Evolutionary conservation across 37 sponge, comb jelly and placozoan species (phyloP), one percentile per base, ranked within the genome.

Genomic region (Hormiphora californensis): DNA sequence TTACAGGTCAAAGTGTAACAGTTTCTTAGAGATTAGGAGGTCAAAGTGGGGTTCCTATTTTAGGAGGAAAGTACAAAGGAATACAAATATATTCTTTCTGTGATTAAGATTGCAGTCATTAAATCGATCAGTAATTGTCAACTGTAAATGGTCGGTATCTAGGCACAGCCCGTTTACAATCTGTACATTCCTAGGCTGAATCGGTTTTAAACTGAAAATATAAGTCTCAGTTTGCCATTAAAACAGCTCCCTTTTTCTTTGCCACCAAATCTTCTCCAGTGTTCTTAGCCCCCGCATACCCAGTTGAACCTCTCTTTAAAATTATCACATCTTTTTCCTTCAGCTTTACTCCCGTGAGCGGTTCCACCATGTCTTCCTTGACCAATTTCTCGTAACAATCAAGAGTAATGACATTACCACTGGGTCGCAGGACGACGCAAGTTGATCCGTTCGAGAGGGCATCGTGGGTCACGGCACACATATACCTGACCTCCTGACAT

Each of bases 391-490:
- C 93, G 69, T 93, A 91, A 87, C 98, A 94, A 54, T 93, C 93
- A 90, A 89, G 27, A 2, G 94, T 94, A 12, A 96, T 93, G 37
- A 94, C 93, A 87, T 94, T 89, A 46, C 98, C 94, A 54, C 92
- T 96, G 51, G 40, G 41, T 51, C 39, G 28, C 19, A 89, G 54
- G 0, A 55, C 43, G 8, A 86, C 94, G 89, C 93, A 93, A 5
- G 94, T 90, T 23, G 91, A 87, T 7, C 91, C 93, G 69, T 94
- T 94, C 11, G 93, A 88, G 40, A 96, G 88, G 0, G 86, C 87
- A 88, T 96, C 98, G 21, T 85, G 85, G 39, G 94, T 96, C 36
- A 96, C 89, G 0, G 94, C 89, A 87, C 98, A 96, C 92, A 90
- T 93, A 69, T 92, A 94, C 31, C 90, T 81, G 25, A 51, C 88